phyloP scores from a whole-genome alignment of 2,113 vertebrate species.

The Bufo bufo region DNA sequence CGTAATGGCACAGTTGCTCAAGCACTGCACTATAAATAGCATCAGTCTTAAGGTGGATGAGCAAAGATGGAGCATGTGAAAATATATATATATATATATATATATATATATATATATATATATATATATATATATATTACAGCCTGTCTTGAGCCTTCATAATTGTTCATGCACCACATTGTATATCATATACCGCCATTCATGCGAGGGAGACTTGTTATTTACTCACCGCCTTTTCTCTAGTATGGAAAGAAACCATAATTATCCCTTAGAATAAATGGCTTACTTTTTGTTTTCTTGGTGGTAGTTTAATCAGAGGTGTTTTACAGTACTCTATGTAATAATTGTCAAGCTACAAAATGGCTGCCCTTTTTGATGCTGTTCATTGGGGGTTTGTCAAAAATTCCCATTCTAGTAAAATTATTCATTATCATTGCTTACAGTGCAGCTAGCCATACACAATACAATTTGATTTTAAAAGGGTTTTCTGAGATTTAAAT shows the following conservation, averaged over 20 bases:
- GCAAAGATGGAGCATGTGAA: neutral
- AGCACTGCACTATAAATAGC: conserved; percentile 10
- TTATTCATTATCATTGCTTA: too few species aligned
- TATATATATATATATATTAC: neutral
- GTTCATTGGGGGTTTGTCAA: too few species aligned
- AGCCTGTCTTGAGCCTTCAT: conserved; percentile 13
- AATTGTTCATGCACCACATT: too few species aligned
- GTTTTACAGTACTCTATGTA: neutral
- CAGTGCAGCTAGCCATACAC: too few species aligned
- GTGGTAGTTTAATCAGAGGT: neutral
- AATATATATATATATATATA: neutral
- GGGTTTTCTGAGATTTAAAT: too few species aligned
- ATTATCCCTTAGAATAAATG: neutral
- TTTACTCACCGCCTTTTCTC: neutral
- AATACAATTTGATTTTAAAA: too few species aligned
- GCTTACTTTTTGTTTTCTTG: neutral
- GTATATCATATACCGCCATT: neutral
- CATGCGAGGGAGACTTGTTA: neutral
- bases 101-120: neutral
- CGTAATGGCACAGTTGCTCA: neutral
- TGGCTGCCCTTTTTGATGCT: too few species aligned
- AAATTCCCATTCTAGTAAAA: too few species aligned
- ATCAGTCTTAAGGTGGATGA: conserved; percentile 10
- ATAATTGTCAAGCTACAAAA: too few species aligned
- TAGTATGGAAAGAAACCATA: neutral